Evolutionary conservation across 37 sponge, comb jelly and placozoan genomes (phyloP).

Genomic region (Spongilla lacustris): DNA sequence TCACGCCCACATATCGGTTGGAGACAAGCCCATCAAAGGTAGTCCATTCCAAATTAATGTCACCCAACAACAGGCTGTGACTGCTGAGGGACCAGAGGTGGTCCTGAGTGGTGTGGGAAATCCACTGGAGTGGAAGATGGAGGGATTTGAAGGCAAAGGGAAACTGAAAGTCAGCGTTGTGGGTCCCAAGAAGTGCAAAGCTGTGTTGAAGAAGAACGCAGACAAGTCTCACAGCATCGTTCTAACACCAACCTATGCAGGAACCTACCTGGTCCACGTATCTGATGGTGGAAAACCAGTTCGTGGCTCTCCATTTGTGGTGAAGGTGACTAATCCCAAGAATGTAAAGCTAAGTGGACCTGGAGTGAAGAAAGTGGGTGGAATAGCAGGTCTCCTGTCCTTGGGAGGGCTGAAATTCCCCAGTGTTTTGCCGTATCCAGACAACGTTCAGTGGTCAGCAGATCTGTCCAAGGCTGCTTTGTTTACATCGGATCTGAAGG

Average conservation of each 20-base stretch:
- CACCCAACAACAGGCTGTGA: background rate
- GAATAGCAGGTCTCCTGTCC: too few species aligned
- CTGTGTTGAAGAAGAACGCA: slow-evolving; percentile 27
- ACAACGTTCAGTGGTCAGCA: too few species aligned
- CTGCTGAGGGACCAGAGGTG: too few species aligned
- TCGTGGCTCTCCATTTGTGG: slow-evolving; percentile 60
- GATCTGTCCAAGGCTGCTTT: too few species aligned
- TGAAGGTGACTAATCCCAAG: slow-evolving; percentile 67
- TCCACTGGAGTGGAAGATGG: slow-evolving; percentile 46
- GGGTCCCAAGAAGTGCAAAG: slow-evolving; percentile 29
- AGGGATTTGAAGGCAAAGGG: slow-evolving; percentile 68
- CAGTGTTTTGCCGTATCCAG: too few species aligned
- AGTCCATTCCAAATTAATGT: slow-evolving; percentile 35
- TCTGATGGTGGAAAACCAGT: slow-evolving; percentile 48
- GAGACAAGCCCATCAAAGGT: slow-evolving; percentile 33
- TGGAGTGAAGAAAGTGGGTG: slow-evolving; percentile 35
- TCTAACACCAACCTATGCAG: slow-evolving; percentile 39
- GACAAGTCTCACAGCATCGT: slow-evolving; percentile 39
- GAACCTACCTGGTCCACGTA: slow-evolving; percentile 45
- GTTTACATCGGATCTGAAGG: too few species aligned
- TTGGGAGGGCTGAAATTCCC: too few species aligned
- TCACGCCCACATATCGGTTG: too few species aligned
- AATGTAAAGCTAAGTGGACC: slow-evolving; percentile 69
- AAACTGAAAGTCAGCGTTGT: slow-evolving; percentile 39
- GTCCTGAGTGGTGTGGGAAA: background rate